These are phyloP conservation scores for Smittia aterrima DNA, from an alignment of 2,888 invertebrate species.

Conservation along the genomic window DNA sequence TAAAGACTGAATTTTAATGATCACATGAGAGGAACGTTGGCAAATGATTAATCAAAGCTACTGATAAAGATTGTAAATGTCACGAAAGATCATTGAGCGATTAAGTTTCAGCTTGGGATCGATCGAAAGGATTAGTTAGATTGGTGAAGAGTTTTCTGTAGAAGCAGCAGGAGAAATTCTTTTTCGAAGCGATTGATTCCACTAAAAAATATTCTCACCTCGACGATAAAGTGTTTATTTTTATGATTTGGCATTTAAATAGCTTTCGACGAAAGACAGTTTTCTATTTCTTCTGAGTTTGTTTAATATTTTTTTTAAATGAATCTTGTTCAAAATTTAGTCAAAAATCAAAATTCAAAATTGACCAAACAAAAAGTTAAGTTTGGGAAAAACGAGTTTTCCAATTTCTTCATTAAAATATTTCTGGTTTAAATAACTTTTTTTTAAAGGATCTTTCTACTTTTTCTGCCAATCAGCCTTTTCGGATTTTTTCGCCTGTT, in stretches of 20 bases:
- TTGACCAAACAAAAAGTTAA: too few species aligned
- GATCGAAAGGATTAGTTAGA: too few species aligned
- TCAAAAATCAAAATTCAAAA: conserved; percentile 9
- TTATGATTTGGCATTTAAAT: background rate
- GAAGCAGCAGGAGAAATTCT: background rate
- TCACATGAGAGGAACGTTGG: background rate
- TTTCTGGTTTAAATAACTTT: background rate
- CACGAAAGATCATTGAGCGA: background rate
- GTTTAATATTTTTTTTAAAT: background rate
- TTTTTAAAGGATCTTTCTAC: conserved; percentile 51
- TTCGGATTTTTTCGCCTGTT: conserved; percentile 76
- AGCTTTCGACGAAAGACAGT: background rate
- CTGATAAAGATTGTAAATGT: background rate
- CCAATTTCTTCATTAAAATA: background rate
- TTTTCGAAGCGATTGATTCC: background rate
- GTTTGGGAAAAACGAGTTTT: background rate
- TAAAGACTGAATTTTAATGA: background rate
- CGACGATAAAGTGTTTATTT: conserved; percentile 2
- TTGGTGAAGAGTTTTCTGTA: background rate
- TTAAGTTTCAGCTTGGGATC: too few species aligned
- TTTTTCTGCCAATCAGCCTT: conserved; percentile 72
- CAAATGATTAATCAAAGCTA: background rate
- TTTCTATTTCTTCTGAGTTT: background rate
- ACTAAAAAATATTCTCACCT: conserved; percentile 15
- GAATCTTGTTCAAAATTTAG: background rate